phyloP scores from a whole-genome alignment of 2,888 invertebrate genomes.

The Dyspetes luteomarginatus region DNA sequence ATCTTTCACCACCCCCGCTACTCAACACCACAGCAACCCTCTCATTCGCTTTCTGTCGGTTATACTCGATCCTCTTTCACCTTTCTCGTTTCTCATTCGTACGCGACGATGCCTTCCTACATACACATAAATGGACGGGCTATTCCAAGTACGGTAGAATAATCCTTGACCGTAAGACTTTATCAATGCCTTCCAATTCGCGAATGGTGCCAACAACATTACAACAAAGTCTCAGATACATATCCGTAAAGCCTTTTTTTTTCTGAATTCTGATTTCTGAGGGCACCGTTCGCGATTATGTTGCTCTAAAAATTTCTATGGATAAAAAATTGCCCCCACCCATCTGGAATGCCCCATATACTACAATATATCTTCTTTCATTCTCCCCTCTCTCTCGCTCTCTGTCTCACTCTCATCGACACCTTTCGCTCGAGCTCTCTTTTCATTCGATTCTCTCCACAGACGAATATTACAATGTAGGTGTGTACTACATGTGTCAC shows the following conservation, averaged over 20 bases:
- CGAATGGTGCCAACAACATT: no score
- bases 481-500: no score
- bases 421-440: no score
- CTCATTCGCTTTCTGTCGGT: conserved; percentile 66
- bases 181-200: no score
- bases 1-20: conserved; percentile 78
- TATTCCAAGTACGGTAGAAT: no score
- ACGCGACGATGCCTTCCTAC: no score
- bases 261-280: no score
- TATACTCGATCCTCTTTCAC: conserved; percentile 34
- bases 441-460: no score
- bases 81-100: conserved; percentile 32
- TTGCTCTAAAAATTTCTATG: not conserved
- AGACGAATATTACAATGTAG: not conserved
- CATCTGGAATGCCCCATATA: not conserved
- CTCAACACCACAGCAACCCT: conserved; percentile 59
- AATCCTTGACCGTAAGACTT: no score
- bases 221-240: not conserved
- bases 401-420: no score
- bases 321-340: not conserved
- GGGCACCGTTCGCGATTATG: not conserved
- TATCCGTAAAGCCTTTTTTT: not conserved
- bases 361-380: not conserved
- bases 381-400: no score
- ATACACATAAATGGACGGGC: no score